Evolutionary conservation across 2,797 vertebrate genomes (phyloP), one percentile per base, ranked within the genome.

Genomic region (Mormyrus proboscirostris): DNA sequence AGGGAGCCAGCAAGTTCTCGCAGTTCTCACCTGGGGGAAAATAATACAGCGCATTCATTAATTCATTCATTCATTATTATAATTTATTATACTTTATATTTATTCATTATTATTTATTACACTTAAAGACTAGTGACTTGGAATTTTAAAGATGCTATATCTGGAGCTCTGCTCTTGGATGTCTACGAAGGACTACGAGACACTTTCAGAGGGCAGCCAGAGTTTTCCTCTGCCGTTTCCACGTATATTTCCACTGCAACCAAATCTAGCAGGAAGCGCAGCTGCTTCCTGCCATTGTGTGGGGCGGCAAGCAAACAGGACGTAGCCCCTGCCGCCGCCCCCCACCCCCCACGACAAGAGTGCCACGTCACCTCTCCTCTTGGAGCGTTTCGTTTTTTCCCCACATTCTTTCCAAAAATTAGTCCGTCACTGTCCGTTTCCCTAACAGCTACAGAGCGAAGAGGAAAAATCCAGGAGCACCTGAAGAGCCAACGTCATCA

Each of bases 221-320:
- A 53, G 14, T 69, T 89, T 89, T n/a, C 19, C 41, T 88, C 29
- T 22, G 79, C 79, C 3, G 59, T 91, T 94, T 92, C 94, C 93
- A 93, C 95, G 95, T 96, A 94, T 93, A 96, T 97, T 97, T 97
- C 97, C 96, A 96, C 94, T 94, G 96, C 93, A 95, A 96, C 95
- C 92, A 65, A 93, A 12, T 92, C 95, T 88, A 93, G 95, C 96
- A 97, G 98, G 98, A 99, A 98, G 96, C 93, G 10, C 92, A 86
- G 95, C 95, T 94, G 92, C 94, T 98, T 99, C 98, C 98, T 97
- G 92, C 96, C 93, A 99, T 99, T 99, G 98, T 96, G 47, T 90
- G 90, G 95, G 95, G 98, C 97, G 95, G 90, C 4, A 85, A 90
- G 96, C 95, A 95, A 97, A 96, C 97, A 97, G 97, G 97, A 98